Conservation (phyloP, 1,140 invertebrate species). For the Bombyx mandarina region DNA sequence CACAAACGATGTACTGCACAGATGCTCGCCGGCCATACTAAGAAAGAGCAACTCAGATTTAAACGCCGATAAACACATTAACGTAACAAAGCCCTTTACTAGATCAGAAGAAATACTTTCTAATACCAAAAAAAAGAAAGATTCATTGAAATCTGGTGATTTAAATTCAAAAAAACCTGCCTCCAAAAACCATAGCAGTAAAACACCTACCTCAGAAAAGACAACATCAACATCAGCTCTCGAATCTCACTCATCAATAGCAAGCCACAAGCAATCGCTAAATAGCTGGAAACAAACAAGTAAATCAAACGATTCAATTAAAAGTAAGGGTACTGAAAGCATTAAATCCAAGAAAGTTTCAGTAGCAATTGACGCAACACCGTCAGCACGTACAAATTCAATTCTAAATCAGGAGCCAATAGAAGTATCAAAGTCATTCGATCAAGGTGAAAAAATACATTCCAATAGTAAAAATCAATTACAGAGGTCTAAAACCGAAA, state of each 20-base stretch:
- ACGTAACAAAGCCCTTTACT: slow-evolving; percentile 38
- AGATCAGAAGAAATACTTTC: slow-evolving; percentile 54
- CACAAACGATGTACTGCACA: slow-evolving; percentile 79
- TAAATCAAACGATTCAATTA: slow-evolving; percentile 60
- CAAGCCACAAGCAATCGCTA: slow-evolving; percentile 44
- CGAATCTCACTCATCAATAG: slow-evolving; percentile 52
- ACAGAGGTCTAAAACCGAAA: slow-evolving; percentile 62
- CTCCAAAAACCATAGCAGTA: slow-evolving; percentile 31
- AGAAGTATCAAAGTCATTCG: slow-evolving; percentile 76
- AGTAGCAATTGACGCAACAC: slow-evolving; percentile 82
- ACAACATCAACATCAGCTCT: slow-evolving; percentile 60
- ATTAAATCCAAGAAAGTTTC: slow-evolving; percentile 77
- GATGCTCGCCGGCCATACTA: slow-evolving; percentile 77
- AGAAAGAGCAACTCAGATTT: slow-evolving; percentile 70
- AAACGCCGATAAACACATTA: slow-evolving; percentile 54
- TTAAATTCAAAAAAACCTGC: slow-evolving; percentile 25
- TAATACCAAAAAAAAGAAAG: slow-evolving; percentile 45
- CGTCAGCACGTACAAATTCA: slow-evolving; percentile 78
- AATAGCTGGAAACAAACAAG: slow-evolving; percentile 29
- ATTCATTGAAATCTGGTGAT: slow-evolving; percentile 23
- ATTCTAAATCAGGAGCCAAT: slow-evolving; percentile 82
- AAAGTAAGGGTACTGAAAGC: slow-evolving; percentile 60
- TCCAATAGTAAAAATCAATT: slow-evolving; percentile 38
- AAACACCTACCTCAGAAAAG: slow-evolving; percentile 55
- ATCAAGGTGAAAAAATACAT: slow-evolving; percentile 44